Evolutionary conservation across 1,140 invertebrate genomes (phyloP).

Genomic region (Phocides pigmalion): DNA sequence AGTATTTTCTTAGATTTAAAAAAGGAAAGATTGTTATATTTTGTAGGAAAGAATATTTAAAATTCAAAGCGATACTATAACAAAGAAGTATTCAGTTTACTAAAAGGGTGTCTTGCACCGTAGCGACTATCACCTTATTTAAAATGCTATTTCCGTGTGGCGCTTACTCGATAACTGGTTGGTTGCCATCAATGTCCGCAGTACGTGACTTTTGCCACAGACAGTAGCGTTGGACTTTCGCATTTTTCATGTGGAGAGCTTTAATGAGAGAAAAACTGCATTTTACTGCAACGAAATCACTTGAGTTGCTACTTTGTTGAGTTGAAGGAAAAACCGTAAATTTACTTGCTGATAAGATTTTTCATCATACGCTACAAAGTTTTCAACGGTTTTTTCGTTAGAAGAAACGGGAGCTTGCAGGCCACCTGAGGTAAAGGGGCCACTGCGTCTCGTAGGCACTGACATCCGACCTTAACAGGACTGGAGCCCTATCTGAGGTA

Average conservation of each 20-base stretch:
- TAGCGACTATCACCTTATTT: slow-evolving; percentile 25
- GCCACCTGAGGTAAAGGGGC: no score
- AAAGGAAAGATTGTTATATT: no score
- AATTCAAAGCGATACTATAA: neutral
- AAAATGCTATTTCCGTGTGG: slow-evolving; percentile 31
- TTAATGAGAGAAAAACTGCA: neutral
- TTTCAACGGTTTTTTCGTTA: no score
- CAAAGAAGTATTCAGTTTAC: slow-evolving; percentile 12
- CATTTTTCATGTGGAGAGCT: slow-evolving; percentile 44
- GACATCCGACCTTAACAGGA: no score
- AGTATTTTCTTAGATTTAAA: no score
- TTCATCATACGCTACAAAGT: no score
- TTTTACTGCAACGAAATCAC: no score
- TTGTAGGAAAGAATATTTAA: neutral
- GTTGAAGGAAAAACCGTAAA: neutral
- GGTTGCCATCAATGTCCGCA: slow-evolving; percentile 43
- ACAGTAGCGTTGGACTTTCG: slow-evolving; percentile 45
- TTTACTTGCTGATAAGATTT: no score
- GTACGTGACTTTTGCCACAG: slow-evolving; percentile 60
- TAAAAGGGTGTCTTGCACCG: slow-evolving; percentile 1
- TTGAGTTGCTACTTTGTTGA: no score
- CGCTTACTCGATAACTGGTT: slow-evolving; percentile 38
- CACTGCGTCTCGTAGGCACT: no score
- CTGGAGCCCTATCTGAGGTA: no score
- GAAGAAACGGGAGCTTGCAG: no score